These are phyloP conservation scores for Cottus gobio DNA, from an alignment of 2,113 vertebrate species.

Conservation along the genomic window DNA sequence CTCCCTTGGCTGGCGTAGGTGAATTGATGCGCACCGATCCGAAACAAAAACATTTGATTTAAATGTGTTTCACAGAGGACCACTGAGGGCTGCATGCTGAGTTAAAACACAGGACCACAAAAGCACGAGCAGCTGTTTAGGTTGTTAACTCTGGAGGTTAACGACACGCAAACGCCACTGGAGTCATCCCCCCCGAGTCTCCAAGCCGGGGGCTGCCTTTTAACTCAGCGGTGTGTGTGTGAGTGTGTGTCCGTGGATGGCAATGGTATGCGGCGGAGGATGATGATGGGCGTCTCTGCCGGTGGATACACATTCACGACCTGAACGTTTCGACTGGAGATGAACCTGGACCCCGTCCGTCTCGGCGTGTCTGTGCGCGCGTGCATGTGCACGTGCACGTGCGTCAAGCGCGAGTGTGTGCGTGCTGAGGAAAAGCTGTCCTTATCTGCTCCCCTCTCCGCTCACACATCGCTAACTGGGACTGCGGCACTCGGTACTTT, in stretches of 20 bases:
- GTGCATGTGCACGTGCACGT: slow-evolving; percentile 32
- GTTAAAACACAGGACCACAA: slow-evolving; percentile 74
- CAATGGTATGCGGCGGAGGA: slow-evolving; percentile 54
- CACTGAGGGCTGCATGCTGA: slow-evolving; percentile 72
- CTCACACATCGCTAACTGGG: slow-evolving; percentile 73
- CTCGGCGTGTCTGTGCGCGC: slow-evolving; percentile 32
- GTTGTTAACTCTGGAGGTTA: slow-evolving; percentile 76
- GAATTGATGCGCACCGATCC: slow-evolving; percentile 66
- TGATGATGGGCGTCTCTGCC: slow-evolving; percentile 62
- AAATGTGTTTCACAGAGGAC: slow-evolving; percentile 77
- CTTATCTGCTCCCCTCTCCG: slow-evolving; percentile 66
- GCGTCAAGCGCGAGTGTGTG: background rate
- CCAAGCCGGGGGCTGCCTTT: slow-evolving; percentile 64
- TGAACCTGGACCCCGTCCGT: slow-evolving; percentile 71
- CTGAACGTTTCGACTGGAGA: slow-evolving; percentile 51
- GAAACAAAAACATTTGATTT: slow-evolving; percentile 79
- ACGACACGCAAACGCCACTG: slow-evolving; percentile 70
- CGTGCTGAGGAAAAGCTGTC: slow-evolving; percentile 58
- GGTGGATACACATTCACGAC: slow-evolving; percentile 61
- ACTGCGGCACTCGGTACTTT: slow-evolving; percentile 52
- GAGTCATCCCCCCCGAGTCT: slow-evolving; percentile 63
- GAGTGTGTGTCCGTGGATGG: slow-evolving; percentile 51
- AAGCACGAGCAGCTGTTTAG: slow-evolving; percentile 78
- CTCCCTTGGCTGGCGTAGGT: slow-evolving; percentile 79
- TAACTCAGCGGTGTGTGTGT: slow-evolving; percentile 66